These are phyloP conservation scores for Hyles euphorbiae DNA, from an alignment of 1,140 invertebrate genomes.

Conservation along the genomic window DNA sequence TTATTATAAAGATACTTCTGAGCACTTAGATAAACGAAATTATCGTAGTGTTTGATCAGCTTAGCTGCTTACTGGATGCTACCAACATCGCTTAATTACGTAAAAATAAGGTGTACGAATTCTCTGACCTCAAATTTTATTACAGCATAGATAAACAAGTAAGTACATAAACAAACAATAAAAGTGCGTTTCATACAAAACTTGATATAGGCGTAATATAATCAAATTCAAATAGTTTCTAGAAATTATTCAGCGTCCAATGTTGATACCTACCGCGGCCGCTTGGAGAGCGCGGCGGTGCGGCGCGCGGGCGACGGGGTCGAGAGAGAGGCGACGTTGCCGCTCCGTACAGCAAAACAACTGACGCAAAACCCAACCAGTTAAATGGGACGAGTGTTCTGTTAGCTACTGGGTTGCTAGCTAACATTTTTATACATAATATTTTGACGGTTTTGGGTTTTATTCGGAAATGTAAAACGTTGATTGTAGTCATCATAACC, in stretches of 20 bases:
- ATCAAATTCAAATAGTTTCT: not conserved
- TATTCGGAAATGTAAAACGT: too few relatives aligned
- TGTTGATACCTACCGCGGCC: not conserved
- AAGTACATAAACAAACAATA: conserved; percentile 1
- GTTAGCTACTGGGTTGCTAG: too few relatives aligned
- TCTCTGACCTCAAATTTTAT: too few relatives aligned
- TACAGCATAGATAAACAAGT: not conserved
- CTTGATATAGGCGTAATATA: not conserved
- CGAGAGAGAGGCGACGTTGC: conserved; percentile 11
- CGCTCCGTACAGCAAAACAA: conserved; percentile 14
- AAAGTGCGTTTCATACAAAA: not conserved
- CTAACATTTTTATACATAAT: too few relatives aligned
- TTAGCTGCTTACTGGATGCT: too few relatives aligned
- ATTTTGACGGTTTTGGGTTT: too few relatives aligned
- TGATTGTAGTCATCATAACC: too few relatives aligned
- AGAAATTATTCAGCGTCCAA: not conserved
- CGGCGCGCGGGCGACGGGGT: conserved; percentile 1
- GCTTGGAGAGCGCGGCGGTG: not conserved
- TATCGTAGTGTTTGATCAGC: too few relatives aligned
- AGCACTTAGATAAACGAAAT: too few relatives aligned
- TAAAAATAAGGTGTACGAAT: too few relatives aligned
- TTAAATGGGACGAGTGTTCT: conserved; percentile 7
- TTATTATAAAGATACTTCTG: too few relatives aligned
- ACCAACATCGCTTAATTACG: too few relatives aligned
- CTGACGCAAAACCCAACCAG: conserved; percentile 9